Base-by-base conservation (phyloP, 2,113 vertebrate genomes). In the Panthera tigris region DNA sequence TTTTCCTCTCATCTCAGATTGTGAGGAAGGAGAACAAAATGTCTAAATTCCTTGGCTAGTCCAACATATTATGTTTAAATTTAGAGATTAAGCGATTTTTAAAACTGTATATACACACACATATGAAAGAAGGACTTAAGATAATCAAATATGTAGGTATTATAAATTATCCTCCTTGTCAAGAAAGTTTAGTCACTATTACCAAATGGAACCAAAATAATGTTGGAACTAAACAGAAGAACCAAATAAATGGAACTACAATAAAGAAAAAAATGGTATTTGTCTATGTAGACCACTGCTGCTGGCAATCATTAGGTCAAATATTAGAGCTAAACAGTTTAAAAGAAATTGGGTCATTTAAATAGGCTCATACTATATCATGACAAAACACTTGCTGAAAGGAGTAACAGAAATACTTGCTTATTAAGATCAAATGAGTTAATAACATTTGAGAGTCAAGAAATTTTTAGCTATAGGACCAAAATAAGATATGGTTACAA, bases 401-500 rank as follows among this genome's bases (percentile, higher is more conserved):
- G 3, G 7, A 80, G 1, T 63, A 95, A 78, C 63, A 55, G 14
- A 94, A 86, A 74, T 76, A 65, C 16, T 97, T 92, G 8, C 19
- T 76, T 63, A 69, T 84, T 82, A 73, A 95, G 21, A 81, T 48
- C 71, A 84, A 94, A 71, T 80, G n/a, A 80, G 12, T 82, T 91
- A 94, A 93, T 91, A 94, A 76, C 33, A 95, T 95, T 76, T 65
- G 18, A 88, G 27, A 88, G 45, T 66, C 23, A 96, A 91, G 48
- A 95, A 73, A 88, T 45, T n/a, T 87, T 80, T 92, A 93, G 23
- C 41, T 76, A 55, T n/a, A 36, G 63, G 52, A 81, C 23, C 85
- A 91, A 95, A 88, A 85, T 82, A 57, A 91, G 39, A 14, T 50
- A 86, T 68, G 63, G 25, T 84, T 93, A 71, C 41, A 96, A 91